Evolutionary conservation across 1,140 invertebrate species (phyloP), one percentile per base, ranked within the genome.

Genomic region (Eriocheir sinensis): DNA sequence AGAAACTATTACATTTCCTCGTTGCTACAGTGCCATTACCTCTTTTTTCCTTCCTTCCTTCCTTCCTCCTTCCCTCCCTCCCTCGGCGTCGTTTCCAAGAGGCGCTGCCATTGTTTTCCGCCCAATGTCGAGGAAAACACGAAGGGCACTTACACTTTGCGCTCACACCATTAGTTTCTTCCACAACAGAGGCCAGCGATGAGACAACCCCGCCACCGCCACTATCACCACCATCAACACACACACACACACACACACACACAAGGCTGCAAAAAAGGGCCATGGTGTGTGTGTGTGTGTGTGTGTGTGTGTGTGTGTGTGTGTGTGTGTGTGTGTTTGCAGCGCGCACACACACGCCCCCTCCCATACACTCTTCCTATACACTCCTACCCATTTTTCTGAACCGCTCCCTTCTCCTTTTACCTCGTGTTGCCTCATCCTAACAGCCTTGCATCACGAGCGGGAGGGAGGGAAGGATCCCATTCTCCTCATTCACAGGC

Each of bases 281-380:
- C 21, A 48, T 72, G n/a, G 27, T n/a, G 27, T 72, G 60, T 72
- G 60, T 72, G 60, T 72, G 60, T 72, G 60, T 60, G 53, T 60
- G 53, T 60, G 53, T 60, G 53, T 60, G 53, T 60, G 53, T 72
- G 60, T 72, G 60, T 72, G 60, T 72, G 60, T 72, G 60, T 72
- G 60, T 72, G 60, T 72, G 60, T 72, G 60, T 72, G 60, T 72
- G 60, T 72, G 60, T 72, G 60, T 72, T 21, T 72, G 60, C n/a
- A n/a, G n/a, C n/a, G n/a, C n/a, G n/a, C n/a, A n/a, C n/a, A n/a
- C n/a, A n/a, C n/a, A 72, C 60, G 60, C 27, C 60, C 44, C 44
- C n/a, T 12, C n/a, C n/a, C n/a, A 4, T 72, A 72, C 60, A 72
- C 60, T 21, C 21, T 72, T n/a, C 60, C 27, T 8, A 21, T n/a